Percentiles rank a stretch among this genome's conserved stretches.
These are phyloP conservation scores for Amblyopsis rosae DNA, from an alignment of 2,113 vertebrate genomes.

Conservation along the genomic window DNA sequence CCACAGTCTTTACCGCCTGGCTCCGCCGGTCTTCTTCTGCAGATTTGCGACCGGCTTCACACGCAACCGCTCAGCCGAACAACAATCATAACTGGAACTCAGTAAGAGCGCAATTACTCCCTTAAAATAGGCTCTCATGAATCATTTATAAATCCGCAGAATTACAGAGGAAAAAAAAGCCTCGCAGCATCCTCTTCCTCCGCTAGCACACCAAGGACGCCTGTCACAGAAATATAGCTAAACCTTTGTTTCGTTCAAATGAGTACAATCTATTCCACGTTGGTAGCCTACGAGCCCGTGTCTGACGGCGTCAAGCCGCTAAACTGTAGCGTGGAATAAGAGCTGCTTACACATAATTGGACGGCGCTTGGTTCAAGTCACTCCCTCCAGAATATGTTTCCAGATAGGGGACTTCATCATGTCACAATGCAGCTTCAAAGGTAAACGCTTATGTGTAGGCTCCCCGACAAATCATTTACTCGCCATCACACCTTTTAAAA, in stretches of 20 bases:
- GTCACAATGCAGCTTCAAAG: conserved; percentile 7
- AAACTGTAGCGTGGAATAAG: conserved; percentile 68
- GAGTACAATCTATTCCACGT: conserved; percentile 14
- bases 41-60: conserved; percentile 51
- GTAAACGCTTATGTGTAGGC: background rate
- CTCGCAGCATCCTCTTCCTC: conserved; percentile 62
- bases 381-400: conserved; percentile 73
- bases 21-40: conserved; percentile 37
- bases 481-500: background rate
- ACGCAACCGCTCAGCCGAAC: conserved; percentile 32
- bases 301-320: conserved; percentile 59
- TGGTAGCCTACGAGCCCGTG: conserved; percentile 14
- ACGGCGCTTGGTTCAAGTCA: conserved; percentile 69
- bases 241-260: conserved; percentile 21
- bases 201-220: conserved; percentile 37
- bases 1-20: conserved; percentile 19
- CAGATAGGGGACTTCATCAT: conserved; percentile 18
- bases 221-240: background rate
- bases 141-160: conserved; percentile 64
- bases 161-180: conserved; percentile 60
- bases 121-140: conserved; percentile 60
- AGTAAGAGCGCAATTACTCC: conserved; percentile 63
- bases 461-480: background rate
- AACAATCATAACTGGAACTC: conserved; percentile 50
- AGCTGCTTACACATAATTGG: conserved; percentile 74